phyloP scores from a whole-genome alignment of 1,140 invertebrate genomes.

The Mizuhopecten yessoensis region DNA sequence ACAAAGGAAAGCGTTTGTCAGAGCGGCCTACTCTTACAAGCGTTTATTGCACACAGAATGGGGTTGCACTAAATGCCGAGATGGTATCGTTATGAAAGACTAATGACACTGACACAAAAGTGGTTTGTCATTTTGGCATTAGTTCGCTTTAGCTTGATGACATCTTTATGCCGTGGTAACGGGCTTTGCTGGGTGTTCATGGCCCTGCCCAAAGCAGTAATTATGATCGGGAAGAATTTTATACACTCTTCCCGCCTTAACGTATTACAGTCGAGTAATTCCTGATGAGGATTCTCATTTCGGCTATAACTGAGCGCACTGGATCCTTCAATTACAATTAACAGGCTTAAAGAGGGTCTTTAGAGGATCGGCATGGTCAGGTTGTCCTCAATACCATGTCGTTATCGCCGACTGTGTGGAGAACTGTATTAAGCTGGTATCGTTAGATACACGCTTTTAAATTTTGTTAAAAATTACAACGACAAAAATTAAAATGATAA shows the following conservation, averaged over 20 bases:
- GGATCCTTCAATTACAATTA: constrained; percentile 2
- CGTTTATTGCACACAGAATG: background rate
- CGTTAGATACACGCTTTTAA: background rate
- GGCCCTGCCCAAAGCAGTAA: background rate
- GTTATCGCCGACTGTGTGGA: background rate
- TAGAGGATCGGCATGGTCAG: background rate
- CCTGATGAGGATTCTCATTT: constrained; percentile 29
- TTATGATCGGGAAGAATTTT: background rate
- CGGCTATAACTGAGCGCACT: background rate
- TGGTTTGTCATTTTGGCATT: constrained; percentile 1
- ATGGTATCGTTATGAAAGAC: background rate
- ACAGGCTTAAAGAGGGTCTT: background rate
- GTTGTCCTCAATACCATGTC: background rate
- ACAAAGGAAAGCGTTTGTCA: background rate
- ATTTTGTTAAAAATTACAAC: background rate
- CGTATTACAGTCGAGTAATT: constrained; percentile 27
- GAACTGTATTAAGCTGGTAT: background rate
- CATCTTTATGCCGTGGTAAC: background rate
- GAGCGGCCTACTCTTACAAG: background rate
- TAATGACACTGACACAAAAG: background rate
- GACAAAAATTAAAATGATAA: background rate
- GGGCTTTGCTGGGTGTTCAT: background rate
- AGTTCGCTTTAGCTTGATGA: background rate
- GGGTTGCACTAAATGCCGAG: background rate
- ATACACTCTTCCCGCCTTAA: background rate